phyloP scores from a whole-genome alignment of 2,888 invertebrate species.

The Limnephilus lunatus region DNA sequence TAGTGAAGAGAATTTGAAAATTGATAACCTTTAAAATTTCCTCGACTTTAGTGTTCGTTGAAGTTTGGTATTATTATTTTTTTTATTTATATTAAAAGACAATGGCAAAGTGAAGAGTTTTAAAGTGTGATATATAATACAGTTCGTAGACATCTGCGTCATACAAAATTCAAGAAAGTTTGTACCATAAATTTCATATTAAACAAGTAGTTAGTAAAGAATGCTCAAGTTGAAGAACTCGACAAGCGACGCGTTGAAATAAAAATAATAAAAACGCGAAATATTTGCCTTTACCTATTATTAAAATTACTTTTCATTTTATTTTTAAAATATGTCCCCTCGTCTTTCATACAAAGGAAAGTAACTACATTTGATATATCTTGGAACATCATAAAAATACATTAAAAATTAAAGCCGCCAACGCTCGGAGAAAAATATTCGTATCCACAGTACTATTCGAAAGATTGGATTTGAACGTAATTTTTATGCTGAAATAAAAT shows the following conservation, averaged over 20 bases:
- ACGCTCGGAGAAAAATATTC: not conserved
- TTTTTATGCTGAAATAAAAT: too few relatives aligned
- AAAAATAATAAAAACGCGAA: not conserved
- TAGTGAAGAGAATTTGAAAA: not conserved
- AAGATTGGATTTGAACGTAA: too few relatives aligned
- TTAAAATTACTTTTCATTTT: not conserved
- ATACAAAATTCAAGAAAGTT: not conserved
- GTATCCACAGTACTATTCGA: too few relatives aligned
- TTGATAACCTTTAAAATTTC: not conserved
- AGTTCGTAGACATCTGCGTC: not conserved
- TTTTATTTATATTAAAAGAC: not conserved
- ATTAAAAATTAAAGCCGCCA: not conserved
- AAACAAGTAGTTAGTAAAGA: not conserved
- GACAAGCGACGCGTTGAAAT: not conserved
- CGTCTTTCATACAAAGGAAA: too few relatives aligned
- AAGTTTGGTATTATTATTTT: not conserved
- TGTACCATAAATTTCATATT: not conserved
- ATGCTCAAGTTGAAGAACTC: not conserved
- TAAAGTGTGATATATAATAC: not conserved
- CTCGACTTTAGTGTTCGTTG: not conserved
- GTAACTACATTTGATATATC: too few relatives aligned
- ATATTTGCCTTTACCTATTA: not conserved
- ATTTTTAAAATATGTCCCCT: not conserved
- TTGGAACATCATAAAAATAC: not conserved
- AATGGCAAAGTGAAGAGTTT: not conserved